phyloP scores from a whole-genome alignment of 2,797 vertebrate genomes.

The Neosilurus mollespiculum region DNA sequence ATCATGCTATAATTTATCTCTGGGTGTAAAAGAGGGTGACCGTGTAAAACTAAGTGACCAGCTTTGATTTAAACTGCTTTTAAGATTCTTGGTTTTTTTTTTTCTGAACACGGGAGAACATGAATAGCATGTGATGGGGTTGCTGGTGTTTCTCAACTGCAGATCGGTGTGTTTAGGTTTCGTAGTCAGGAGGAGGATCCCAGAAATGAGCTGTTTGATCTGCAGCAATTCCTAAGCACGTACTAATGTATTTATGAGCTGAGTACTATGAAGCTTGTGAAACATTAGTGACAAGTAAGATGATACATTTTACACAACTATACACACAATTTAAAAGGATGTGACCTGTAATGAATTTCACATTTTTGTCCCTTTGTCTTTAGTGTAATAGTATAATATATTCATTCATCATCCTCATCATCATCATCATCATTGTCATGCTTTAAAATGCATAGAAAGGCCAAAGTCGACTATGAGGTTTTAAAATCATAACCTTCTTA shows the following conservation, averaged over 20 bases:
- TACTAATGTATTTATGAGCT: slow-evolving; percentile 8
- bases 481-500: too few relatives aligned
- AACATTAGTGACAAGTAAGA: slow-evolving; percentile 1
- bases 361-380: background rate
- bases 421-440: too few relatives aligned
- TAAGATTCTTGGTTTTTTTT: slow-evolving; percentile 46
- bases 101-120: background rate
- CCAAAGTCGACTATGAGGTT: too few relatives aligned
- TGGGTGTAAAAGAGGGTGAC: slow-evolving; percentile 47
- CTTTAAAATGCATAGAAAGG: too few relatives aligned
- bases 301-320: slow-evolving; percentile 2
- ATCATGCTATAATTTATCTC: slow-evolving; percentile 49
- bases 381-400: too few relatives aligned
- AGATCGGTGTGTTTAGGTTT: slow-evolving; percentile 29
- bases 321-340: background rate
- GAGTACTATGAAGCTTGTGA: background rate
- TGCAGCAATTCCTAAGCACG: background rate
- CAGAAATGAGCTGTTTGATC: slow-evolving; percentile 31
- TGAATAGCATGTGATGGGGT: background rate
- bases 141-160: slow-evolving; percentile 58
- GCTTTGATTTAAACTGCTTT: slow-evolving; percentile 62
- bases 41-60: slow-evolving; percentile 51
- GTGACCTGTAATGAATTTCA: background rate
- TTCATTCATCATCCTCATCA: too few relatives aligned
- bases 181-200: slow-evolving; percentile 38